Conservation (phyloP, 2,888 invertebrate genomes). For the Machimus rusticus region DNA sequence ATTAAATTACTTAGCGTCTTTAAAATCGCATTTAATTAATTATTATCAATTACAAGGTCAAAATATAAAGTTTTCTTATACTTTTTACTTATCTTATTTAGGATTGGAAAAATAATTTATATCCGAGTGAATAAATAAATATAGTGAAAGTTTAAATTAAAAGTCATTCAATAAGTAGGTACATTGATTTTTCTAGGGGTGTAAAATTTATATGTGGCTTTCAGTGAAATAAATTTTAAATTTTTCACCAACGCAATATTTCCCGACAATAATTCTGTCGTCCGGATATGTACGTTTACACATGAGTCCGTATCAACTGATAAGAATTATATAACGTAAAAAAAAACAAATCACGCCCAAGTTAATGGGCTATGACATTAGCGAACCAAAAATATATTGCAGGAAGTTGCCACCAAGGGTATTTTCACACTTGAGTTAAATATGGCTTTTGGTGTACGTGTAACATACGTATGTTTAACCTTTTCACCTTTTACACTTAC, state of each 20-base stretch:
- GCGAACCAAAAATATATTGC: constrained; percentile 17
- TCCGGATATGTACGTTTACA: background rate
- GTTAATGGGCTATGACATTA: constrained; percentile 31
- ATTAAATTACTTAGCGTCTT: background rate
- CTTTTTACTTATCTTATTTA: too few species aligned
- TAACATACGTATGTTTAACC: background rate
- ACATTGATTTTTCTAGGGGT: too few species aligned
- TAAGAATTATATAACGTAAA: constrained; percentile 8
- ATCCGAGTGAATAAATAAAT: background rate
- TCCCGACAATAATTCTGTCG: background rate
- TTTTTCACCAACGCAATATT: background rate
- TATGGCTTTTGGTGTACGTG: background rate
- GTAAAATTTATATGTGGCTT: background rate
- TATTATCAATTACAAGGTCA: too few species aligned
- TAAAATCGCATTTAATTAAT: too few species aligned
- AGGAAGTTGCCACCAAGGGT: background rate
- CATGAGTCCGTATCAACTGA: background rate
- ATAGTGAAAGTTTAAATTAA: background rate
- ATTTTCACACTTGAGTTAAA: constrained; percentile 29
- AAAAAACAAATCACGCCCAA: background rate
- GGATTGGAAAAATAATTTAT: too few species aligned
- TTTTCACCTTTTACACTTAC: constrained; percentile 9
- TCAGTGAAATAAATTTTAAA: background rate
- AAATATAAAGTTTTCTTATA: too few species aligned
- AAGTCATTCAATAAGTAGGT: background rate